phyloP scores from a whole-genome alignment of 2,888 invertebrate genomes.

The Drosophila limbata region DNA sequence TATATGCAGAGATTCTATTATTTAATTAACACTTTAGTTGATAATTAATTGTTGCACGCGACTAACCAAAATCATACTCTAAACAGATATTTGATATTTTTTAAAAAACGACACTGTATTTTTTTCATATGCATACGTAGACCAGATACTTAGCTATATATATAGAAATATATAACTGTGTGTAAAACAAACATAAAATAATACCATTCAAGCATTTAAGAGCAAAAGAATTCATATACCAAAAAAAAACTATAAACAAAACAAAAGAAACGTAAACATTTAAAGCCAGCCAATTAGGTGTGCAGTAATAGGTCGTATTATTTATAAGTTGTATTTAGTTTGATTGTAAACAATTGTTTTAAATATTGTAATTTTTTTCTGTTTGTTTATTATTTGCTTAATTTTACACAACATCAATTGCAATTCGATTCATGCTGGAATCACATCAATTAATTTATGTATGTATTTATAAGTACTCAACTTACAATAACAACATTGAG shows the following conservation, averaged over 20 bases:
- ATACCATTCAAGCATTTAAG: constrained; percentile 61
- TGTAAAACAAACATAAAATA: constrained; percentile 24
- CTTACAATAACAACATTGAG: not conserved
- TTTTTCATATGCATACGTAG: constrained; percentile 46
- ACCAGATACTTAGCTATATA: constrained; percentile 37
- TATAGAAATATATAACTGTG: constrained; percentile 34
- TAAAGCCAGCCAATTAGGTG: constrained; percentile 17
- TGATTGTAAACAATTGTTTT: constrained; percentile 50
- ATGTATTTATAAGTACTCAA: constrained; percentile 2
- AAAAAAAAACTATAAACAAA: constrained; percentile 52
- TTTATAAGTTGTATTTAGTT: constrained; percentile 49
- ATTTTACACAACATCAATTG: constrained; percentile 12
- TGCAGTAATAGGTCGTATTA: constrained; percentile 53
- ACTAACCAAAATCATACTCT: constrained; percentile 49
- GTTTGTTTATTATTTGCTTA: constrained; percentile 28
- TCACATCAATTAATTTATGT: constrained; percentile 11
- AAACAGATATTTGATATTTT: constrained; percentile 51
- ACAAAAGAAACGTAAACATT: constrained; percentile 5
- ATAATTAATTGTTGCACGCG: constrained; percentile 34
- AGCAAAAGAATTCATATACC: constrained; percentile 57
- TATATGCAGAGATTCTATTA: constrained; percentile 52
- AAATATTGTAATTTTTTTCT: constrained; percentile 30
- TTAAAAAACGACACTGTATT: constrained; percentile 37
- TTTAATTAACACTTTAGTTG: constrained; percentile 57
- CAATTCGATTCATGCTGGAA: constrained; percentile 22